These are phyloP conservation scores for Lytechinus variegatus DNA, from an alignment of 35 echinoderm and acorn worm genomes.

Conservation along the genomic window DNA sequence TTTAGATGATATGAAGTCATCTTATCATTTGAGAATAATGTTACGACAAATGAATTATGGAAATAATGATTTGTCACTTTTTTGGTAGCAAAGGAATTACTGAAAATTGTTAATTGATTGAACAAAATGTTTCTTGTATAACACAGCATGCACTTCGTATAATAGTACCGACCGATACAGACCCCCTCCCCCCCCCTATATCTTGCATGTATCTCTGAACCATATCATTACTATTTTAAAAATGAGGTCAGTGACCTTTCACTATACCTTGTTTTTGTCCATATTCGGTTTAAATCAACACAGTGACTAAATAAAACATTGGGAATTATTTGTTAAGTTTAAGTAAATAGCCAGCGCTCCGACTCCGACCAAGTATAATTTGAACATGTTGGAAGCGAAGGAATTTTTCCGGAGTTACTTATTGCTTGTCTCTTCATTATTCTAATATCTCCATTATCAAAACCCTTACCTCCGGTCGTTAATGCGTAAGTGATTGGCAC, in stretches of 20 bases:
- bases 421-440: too few relatives aligned
- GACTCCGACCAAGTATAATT: not conserved
- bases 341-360: not conserved
- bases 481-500: not conserved
- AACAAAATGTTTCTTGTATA: too few relatives aligned
- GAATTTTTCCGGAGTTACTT: not conserved
- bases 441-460: not conserved
- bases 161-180: too few relatives aligned
- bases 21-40: too few relatives aligned
- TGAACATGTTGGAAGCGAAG: not conserved
- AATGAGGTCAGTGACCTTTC: not conserved
- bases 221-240: not conserved
- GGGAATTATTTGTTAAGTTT: not conserved
- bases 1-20: too few relatives aligned
- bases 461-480: not conserved
- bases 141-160: too few relatives aligned
- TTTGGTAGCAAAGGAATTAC: too few relatives aligned
- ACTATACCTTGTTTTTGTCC: not conserved
- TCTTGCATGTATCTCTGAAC: too few relatives aligned
- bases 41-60: too few relatives aligned
- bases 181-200: too few relatives aligned
- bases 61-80: too few relatives aligned
- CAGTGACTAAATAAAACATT: not conserved
- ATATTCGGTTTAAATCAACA: not conserved
- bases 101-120: too few relatives aligned